These are phyloP conservation scores for Tortrix viridana DNA, from an alignment of 2,888 invertebrate species.

Conservation along the genomic window DNA sequence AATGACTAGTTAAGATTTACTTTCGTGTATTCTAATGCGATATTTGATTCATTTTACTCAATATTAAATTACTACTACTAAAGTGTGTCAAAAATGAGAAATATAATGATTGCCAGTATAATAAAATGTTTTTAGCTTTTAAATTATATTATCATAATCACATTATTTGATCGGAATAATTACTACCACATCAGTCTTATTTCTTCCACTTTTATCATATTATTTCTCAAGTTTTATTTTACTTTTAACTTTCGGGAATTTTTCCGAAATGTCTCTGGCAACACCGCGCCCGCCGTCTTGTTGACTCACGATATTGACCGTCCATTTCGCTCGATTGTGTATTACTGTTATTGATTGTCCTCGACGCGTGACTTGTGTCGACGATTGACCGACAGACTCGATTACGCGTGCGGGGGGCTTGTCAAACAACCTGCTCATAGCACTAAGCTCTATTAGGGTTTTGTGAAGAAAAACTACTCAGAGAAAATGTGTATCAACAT, in stretches of 20 bases:
- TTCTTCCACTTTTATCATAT: too few relatives aligned
- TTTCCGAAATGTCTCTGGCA: conserved; percentile 47
- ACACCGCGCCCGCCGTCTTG: conserved; percentile 47
- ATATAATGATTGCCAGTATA: too few relatives aligned
- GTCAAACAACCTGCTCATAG: conserved; percentile 23
- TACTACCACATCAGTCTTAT: too few relatives aligned
- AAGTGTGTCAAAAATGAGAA: too few relatives aligned
- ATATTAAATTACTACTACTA: too few relatives aligned
- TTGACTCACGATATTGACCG: conserved; percentile 81
- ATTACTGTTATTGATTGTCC: conserved; percentile 82
- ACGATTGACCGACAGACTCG: conserved; percentile 54
- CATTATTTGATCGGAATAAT: too few relatives aligned
- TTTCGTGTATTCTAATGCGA: too few relatives aligned
- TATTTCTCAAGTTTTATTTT: conserved; percentile 12
- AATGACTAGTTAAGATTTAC: too few relatives aligned
- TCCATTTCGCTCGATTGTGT: conserved; percentile 78
- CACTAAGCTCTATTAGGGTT: conserved; percentile 6
- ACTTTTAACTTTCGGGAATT: conserved; percentile 58
- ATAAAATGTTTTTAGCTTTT: too few relatives aligned
- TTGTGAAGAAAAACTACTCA: conserved; percentile 13
- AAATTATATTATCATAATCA: too few relatives aligned
- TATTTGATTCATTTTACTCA: too few relatives aligned
- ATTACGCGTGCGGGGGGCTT: conserved; percentile 15
- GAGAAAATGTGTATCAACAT: background rate
- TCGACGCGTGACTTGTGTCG: conserved; percentile 79